Percentiles rank a stretch among this genome's conserved stretches.
These are phyloP conservation scores for Epirrhoe tristata DNA, from an alignment of 2,888 invertebrate genomes.

Conservation along the genomic window DNA sequence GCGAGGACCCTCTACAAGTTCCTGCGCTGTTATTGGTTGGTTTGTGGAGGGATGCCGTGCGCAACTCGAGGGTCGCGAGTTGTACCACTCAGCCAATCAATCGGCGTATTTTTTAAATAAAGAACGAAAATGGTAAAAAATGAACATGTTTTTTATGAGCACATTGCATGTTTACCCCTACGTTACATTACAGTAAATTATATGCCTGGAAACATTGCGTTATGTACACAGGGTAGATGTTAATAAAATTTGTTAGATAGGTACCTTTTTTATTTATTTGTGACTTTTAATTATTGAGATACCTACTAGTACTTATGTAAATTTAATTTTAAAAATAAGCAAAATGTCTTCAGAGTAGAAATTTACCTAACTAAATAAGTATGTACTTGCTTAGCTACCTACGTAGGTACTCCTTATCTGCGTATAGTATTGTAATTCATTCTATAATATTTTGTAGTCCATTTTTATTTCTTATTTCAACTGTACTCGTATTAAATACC, in stretches of 20 bases:
- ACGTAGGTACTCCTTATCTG: no score
- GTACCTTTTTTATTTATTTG: neutral
- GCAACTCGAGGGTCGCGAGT: constrained; percentile 55
- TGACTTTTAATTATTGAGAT: no score
- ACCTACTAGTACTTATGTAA: no score
- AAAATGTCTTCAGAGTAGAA: no score
- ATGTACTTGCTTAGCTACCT: no score
- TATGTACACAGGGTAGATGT: neutral
- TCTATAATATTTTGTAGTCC: neutral
- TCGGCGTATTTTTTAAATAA: constrained; percentile 83
- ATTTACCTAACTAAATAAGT: no score
- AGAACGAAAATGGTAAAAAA: constrained; percentile 80
- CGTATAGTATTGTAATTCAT: neutral
- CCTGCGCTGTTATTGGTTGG: constrained; percentile 66
- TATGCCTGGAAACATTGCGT: constrained; percentile 12
- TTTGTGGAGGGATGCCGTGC: constrained; percentile 63
- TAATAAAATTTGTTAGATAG: neutral
- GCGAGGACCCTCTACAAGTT: constrained; percentile 71
- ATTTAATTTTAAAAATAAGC: no score
- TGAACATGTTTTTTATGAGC: constrained; percentile 61
- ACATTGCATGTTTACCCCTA: constrained; percentile 59
- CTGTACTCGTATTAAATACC: no score
- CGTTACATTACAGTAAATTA: constrained; percentile 46
- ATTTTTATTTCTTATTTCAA: neutral
- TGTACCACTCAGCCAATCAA: constrained; percentile 81